These are phyloP conservation scores for Oceanodroma leucorhoa DNA, from an alignment of 2,797 vertebrate species.

Conservation along the genomic window DNA sequence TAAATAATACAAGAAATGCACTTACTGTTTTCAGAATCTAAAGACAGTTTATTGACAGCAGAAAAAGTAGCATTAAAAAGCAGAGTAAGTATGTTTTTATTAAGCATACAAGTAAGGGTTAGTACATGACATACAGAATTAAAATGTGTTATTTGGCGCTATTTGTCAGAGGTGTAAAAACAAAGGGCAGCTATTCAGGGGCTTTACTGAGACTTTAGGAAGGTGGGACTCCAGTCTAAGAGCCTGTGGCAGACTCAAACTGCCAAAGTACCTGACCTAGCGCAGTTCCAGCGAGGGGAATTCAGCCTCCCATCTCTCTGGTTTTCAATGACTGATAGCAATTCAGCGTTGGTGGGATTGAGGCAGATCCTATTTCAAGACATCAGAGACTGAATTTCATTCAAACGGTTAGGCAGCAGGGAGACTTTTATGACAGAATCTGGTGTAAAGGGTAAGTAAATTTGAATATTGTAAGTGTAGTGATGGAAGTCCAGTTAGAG, in stretches of 20 bases:
- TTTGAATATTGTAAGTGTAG: neutral
- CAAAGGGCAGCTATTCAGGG: neutral
- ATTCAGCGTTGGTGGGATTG: neutral
- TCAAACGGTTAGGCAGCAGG: neutral
- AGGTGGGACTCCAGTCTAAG: neutral
- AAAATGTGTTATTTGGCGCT: neutral
- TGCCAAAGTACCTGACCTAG: neutral
- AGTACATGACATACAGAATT: neutral
- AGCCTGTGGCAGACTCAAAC: neutral
- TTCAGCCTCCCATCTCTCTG: neutral
- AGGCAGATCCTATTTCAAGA: neutral
- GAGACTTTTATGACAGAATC: neutral
- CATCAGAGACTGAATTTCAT: conserved; percentile 26
- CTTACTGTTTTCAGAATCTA: neutral
- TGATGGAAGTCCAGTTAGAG: neutral
- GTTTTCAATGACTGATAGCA: neutral
- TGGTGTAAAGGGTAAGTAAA: neutral
- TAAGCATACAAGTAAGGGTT: neutral
- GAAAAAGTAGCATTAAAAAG: neutral
- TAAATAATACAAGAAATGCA: neutral
- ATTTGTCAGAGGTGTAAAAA: neutral
- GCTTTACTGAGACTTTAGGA: neutral
- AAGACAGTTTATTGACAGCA: neutral
- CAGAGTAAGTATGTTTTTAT: neutral
- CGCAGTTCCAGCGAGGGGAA: neutral